A percentile compares a stretch with the other conserved stretches of the same genome.
Conservation (phyloP, 1,140 invertebrate species). For the Anoplophora glabripennis region DNA sequence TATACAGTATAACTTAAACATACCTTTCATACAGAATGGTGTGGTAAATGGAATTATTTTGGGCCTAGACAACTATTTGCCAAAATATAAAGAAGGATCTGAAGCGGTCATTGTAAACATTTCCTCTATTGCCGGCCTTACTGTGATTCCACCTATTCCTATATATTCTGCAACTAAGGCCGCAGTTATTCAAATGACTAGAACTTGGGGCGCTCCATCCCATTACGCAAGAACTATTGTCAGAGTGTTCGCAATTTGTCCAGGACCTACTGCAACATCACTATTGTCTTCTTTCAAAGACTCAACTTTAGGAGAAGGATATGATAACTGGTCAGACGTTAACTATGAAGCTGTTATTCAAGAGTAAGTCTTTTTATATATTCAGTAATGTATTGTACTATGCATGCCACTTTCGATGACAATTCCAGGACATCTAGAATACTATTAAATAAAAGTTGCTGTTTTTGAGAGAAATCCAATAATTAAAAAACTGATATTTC, state of each 20-base stretch:
- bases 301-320: too few relatives aligned
- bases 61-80: slow-evolving; percentile 29
- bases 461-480: too few relatives aligned
- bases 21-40: slow-evolving; percentile 32
- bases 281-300: too few relatives aligned
- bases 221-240: slow-evolving; percentile 37
- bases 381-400: too few relatives aligned
- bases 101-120: slow-evolving; percentile 35
- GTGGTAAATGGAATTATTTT: slow-evolving; percentile 27
- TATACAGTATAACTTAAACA: too few relatives aligned
- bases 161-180: slow-evolving; percentile 32
- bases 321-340: too few relatives aligned
- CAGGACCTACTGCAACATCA: slow-evolving; percentile 38
- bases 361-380: too few relatives aligned
- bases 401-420: too few relatives aligned
- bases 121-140: slow-evolving; percentile 28
- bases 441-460: too few relatives aligned
- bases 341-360: too few relatives aligned
- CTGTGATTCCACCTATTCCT: slow-evolving; percentile 16
- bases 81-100: slow-evolving; percentile 20
- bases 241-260: slow-evolving; percentile 40
- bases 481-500: too few relatives aligned
- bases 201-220: slow-evolving; percentile 14
- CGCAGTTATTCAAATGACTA: slow-evolving; percentile 27
- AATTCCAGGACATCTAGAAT: too few relatives aligned